phyloP scores from a whole-genome alignment of 2,888 invertebrate genomes.

The Tuta absoluta region DNA sequence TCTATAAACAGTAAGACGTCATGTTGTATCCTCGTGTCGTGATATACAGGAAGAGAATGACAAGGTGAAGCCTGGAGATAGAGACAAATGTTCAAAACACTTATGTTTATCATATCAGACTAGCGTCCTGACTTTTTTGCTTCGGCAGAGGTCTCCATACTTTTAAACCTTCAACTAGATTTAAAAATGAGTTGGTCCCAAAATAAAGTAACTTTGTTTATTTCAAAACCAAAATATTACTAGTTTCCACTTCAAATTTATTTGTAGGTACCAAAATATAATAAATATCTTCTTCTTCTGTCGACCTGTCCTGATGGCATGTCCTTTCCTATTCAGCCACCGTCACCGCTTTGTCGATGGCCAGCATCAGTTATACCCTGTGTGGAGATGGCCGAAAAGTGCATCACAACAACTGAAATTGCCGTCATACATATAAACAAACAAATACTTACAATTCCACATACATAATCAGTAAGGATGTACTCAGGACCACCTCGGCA shows the following conservation, averaged over 20 bases:
- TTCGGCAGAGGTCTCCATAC: neutral
- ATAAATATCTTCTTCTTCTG: too few species aligned
- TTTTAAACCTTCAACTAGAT: neutral
- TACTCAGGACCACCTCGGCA: constrained; percentile 16
- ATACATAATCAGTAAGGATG: neutral
- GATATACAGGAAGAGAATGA: constrained; percentile 16
- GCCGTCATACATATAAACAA: neutral
- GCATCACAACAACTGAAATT: neutral
- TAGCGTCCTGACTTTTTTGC: neutral
- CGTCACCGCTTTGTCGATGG: too few species aligned
- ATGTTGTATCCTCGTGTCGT: neutral
- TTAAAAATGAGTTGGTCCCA: too few species aligned
- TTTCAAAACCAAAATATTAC: too few species aligned
- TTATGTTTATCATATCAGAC: neutral
- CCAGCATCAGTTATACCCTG: too few species aligned
- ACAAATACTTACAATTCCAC: neutral
- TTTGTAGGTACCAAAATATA: too few species aligned
- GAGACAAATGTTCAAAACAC: constrained; percentile 1
- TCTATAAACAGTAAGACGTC: neutral
- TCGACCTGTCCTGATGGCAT: too few species aligned
- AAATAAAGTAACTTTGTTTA: too few species aligned
- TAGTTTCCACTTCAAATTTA: too few species aligned
- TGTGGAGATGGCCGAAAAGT: neutral
- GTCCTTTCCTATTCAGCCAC: too few species aligned
- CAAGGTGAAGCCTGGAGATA: constrained; percentile 20